Evolutionary conservation across 1,140 invertebrate species (phyloP).

Genomic region (Tetragnatha versicolor): DNA sequence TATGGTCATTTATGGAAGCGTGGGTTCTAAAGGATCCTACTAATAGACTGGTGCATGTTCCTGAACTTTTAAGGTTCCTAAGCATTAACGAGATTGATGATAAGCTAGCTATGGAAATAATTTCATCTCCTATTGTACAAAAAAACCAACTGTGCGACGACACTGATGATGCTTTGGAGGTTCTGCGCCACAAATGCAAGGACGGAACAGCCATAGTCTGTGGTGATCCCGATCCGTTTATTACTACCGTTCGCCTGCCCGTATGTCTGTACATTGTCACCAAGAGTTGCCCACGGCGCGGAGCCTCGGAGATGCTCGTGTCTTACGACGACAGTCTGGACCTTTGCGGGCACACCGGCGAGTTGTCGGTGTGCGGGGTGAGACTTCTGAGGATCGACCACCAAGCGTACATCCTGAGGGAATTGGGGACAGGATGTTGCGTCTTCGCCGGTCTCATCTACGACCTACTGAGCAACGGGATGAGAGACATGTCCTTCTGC

Average conservation of each 20-base stretch:
- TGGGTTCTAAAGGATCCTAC: not conserved
- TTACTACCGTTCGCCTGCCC: not conserved
- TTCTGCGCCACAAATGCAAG: too few relatives aligned
- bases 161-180: not conserved
- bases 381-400: too few relatives aligned
- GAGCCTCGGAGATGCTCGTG: not conserved
- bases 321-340: not conserved
- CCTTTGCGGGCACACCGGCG: too few relatives aligned
- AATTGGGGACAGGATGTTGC: conserved; percentile 4
- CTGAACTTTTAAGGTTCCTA: not conserved
- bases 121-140: not conserved
- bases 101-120: not conserved
- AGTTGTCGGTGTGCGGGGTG: too few relatives aligned
- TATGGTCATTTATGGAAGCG: not conserved
- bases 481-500: not conserved
- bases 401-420: too few relatives aligned
- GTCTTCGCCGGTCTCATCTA: not conserved
- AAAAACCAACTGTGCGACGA: not conserved
- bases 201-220: not conserved
- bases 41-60: not conserved
- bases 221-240: not conserved
- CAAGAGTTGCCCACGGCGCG: not conserved
- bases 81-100: conserved; percentile 3
- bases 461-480: conserved; percentile 1
- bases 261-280: not conserved